These are phyloP conservation scores for Caenorhabditis imperialis DNA, from an alignment of 2,888 invertebrate genomes.

Conservation along the genomic window DNA sequence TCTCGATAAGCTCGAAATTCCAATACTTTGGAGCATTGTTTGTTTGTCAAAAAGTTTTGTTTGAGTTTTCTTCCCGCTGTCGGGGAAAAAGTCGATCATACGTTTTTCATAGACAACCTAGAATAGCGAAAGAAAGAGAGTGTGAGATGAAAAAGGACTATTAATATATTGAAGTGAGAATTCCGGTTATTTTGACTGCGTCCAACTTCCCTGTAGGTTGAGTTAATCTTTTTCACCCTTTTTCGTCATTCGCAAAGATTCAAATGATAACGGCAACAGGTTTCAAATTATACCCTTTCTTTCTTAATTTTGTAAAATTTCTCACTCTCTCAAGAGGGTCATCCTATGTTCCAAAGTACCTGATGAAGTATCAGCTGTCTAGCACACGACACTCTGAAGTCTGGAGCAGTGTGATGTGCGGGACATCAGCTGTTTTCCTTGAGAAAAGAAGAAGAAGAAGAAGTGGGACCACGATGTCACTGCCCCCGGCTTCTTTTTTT, in stretches of 20 bases:
- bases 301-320: conserved; percentile 28
- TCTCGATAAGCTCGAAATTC: background rate
- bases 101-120: background rate
- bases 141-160: conserved; percentile 4
- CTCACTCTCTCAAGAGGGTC: conserved; percentile 13
- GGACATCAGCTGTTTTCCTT: conserved; percentile 50
- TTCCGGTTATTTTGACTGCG: conserved; percentile 1
- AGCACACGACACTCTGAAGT: conserved; percentile 8
- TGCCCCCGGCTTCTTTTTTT: conserved; percentile 30
- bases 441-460: conserved; percentile 16
- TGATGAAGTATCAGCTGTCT: conserved; percentile 34
- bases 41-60: conserved; percentile 44
- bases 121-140: no score
- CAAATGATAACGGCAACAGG: conserved; percentile 38
- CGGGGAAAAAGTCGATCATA: conserved; percentile 1
- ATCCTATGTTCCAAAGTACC: no score
- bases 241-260: conserved; percentile 1
- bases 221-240: conserved; percentile 8
- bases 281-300: no score
- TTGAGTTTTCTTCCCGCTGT: conserved; percentile 33
- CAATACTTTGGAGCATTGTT: conserved; percentile 32
- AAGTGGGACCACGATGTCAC: conserved; percentile 42
- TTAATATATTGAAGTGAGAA: background rate
- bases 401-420: conserved; percentile 3
- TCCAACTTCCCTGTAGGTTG: background rate